phyloP scores from a whole-genome alignment of 2,113 vertebrate genomes.

The Aegotheles bennettii region DNA sequence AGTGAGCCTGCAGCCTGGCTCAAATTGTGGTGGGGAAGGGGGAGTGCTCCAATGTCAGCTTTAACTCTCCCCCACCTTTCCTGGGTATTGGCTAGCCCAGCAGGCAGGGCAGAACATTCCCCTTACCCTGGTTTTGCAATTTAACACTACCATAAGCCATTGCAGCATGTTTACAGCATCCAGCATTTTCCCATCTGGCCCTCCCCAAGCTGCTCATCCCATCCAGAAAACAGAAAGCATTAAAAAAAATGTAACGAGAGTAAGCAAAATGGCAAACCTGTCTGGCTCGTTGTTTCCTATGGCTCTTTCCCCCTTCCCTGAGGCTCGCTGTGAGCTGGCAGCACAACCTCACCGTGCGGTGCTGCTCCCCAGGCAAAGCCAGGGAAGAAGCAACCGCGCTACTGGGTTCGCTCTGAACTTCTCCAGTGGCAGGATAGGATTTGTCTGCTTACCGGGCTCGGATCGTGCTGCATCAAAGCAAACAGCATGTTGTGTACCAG shows the following conservation, averaged over 20 bases:
- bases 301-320: fast-evolving
- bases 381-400: not conserved
- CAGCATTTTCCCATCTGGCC: not conserved
- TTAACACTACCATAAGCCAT: not conserved
- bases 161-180: not conserved
- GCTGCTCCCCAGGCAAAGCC: fast-evolving
- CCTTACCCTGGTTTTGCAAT: not conserved
- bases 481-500: fast-evolving
- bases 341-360: not conserved
- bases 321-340: fast-evolving
- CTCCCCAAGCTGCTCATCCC: not conserved
- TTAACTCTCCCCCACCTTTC: not conserved
- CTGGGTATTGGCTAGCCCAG: not conserved
- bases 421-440: fast-evolving
- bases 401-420: not conserved
- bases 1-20: not conserved
- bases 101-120: not conserved
- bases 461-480: not conserved
- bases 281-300: fast-evolving
- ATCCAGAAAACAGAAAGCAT: not conserved
- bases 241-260: not conserved
- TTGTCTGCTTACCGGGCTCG: fast-evolving
- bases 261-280: not conserved
- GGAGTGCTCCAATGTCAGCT: not conserved
- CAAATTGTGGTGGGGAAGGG: not conserved